These are phyloP conservation scores for Saguinus midas DNA, from an alignment of 2,113 vertebrate species.

Conservation along the genomic window DNA sequence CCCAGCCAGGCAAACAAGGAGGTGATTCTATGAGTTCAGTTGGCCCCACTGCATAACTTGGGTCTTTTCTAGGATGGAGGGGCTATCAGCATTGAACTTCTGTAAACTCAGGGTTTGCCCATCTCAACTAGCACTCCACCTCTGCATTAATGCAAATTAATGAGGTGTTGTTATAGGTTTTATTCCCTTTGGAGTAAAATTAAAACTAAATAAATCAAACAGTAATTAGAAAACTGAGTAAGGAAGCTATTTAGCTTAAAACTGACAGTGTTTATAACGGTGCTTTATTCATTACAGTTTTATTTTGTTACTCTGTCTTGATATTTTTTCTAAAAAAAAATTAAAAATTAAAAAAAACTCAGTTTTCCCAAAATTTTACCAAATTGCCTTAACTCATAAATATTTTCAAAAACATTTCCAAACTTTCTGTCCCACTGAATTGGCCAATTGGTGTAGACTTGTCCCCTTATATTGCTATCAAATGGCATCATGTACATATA, in stretches of 20 bases:
- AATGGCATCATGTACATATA: rapidly evolving
- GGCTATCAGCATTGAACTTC: neutral
- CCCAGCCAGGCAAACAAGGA: neutral
- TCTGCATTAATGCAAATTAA: slow-evolving; percentile 41
- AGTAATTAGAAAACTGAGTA: slow-evolving; percentile 49
- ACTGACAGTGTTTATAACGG: slow-evolving; percentile 17
- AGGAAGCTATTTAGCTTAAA: slow-evolving; percentile 56
- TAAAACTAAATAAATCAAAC: slow-evolving; percentile 69
- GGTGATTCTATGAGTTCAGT: no score
- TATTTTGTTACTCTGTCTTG: neutral
- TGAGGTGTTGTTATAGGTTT: slow-evolving; percentile 13
- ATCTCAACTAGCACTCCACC: neutral
- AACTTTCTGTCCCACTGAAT: neutral
- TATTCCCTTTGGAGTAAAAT: slow-evolving; percentile 32
- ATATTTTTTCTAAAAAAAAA: neutral
- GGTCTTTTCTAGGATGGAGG: neutral
- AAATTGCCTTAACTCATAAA: slow-evolving; percentile 40
- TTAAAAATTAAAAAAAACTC: neutral
- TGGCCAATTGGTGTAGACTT: neutral
- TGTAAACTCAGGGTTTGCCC: neutral
- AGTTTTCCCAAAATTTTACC: neutral
- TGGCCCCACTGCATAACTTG: neutral
- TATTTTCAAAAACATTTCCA: slow-evolving; percentile 8
- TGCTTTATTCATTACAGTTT: neutral
- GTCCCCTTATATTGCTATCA: neutral